Conservation (phyloP, 2,888 invertebrate genomes). For the Phortica okadai region DNA sequence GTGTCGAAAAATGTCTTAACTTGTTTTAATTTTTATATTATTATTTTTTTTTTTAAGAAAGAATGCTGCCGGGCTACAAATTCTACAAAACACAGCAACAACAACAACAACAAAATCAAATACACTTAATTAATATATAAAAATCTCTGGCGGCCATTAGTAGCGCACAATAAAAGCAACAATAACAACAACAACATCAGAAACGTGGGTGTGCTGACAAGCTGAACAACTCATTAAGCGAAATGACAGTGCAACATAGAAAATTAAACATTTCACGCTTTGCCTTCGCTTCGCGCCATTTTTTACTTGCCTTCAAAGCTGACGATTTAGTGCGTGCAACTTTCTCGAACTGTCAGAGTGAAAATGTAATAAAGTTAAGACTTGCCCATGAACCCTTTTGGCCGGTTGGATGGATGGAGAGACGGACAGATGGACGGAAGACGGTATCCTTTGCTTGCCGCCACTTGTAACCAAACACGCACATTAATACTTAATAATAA, state of each 20-base stretch:
- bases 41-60: too few relatives aligned
- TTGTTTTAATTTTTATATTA: too few relatives aligned
- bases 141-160: not conserved
- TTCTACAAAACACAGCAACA: not conserved
- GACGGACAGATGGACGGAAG: not conserved
- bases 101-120: not conserved
- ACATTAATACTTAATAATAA: conserved; percentile 27
- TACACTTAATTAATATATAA: conserved; percentile 2
- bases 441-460: not conserved
- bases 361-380: not conserved
- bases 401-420: not conserved
- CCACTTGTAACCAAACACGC: conserved; percentile 15
- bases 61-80: too few relatives aligned
- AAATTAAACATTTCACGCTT: not conserved
- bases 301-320: too few relatives aligned
- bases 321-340: not conserved
- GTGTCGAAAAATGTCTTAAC: too few relatives aligned
- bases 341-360: not conserved
- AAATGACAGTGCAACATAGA: not conserved
- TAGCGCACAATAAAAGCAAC: not conserved
- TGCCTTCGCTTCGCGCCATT: too few relatives aligned
- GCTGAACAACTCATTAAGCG: not conserved
- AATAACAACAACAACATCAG: not conserved
- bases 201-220: not conserved
- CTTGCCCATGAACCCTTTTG: not conserved